A percentile compares a stretch with the other conserved stretches of the same genome.
These are phyloP conservation scores for Erithacus rubecula DNA, from an alignment of 2,797 vertebrate species.

Conservation along the genomic window DNA sequence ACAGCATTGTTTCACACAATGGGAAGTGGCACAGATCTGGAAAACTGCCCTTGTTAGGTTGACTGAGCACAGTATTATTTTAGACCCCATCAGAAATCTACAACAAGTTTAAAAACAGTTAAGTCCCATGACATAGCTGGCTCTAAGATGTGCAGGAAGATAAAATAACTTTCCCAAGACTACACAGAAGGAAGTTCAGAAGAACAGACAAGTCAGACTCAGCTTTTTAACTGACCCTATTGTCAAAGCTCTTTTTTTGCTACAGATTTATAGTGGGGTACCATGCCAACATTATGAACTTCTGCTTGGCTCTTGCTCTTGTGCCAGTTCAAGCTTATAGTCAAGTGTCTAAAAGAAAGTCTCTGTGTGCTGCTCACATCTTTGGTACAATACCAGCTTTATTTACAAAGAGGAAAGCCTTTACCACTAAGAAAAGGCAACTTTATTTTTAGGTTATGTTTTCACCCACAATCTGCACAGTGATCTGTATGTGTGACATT, in stretches of 20 bases:
- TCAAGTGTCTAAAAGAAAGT: neutral
- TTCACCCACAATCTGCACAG: neutral
- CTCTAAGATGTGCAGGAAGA: neutral
- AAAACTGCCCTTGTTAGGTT: neutral
- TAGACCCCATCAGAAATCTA: neutral
- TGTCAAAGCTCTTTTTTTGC: neutral
- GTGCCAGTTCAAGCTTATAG: neutral
- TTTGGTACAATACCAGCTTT: conserved; percentile 16
- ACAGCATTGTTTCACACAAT: neutral
- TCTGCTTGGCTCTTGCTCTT: conserved; percentile 1
- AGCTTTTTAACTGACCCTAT: neutral
- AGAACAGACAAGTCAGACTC: neutral
- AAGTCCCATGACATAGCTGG: neutral
- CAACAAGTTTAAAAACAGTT: neutral
- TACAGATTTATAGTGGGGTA: neutral
- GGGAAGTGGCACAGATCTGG: neutral
- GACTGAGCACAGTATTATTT: neutral
- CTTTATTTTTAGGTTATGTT: conserved; percentile 50
- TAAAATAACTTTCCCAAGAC: conserved; percentile 34
- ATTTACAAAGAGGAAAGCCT: neutral
- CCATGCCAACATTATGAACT: neutral
- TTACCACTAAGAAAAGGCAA: neutral
- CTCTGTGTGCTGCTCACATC: neutral
- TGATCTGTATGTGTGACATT: neutral
- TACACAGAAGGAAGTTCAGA: conserved; percentile 3